Percentiles rank a stretch among this genome's conserved stretches.
phyloP scores from a whole-genome alignment of 1,140 invertebrate species.

The Aradophagus sp. region DNA sequence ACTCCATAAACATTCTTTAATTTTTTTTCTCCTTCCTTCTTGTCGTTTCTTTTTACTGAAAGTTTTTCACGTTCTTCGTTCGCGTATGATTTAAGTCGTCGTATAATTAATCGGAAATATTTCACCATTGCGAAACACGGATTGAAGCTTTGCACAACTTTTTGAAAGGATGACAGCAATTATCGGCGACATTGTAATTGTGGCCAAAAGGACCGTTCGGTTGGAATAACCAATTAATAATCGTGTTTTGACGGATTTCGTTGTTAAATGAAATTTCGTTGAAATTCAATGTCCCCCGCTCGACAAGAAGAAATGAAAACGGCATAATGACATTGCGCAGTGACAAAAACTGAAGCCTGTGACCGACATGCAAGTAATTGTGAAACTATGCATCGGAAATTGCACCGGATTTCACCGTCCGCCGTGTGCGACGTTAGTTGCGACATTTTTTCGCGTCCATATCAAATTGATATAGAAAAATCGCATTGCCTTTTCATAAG shows the following conservation, averaged over 20 bases:
- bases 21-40: no score
- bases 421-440: slow-evolving; percentile 34
- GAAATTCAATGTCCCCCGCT: slow-evolving; percentile 3
- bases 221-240: no score
- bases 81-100: no score
- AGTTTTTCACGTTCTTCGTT: no score
- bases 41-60: no score
- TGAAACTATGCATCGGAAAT: slow-evolving; percentile 36
- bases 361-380: slow-evolving; percentile 34
- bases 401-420: slow-evolving; percentile 29
- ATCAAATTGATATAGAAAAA: slow-evolving; percentile 43
- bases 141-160: no score
- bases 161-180: no score
- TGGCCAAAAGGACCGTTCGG: no score
- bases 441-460: slow-evolving; percentile 31
- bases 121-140: no score
- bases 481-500: slow-evolving; percentile 24
- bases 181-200: no score
- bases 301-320: slow-evolving; percentile 13
- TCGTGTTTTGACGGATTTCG: not conserved
- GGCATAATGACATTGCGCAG: slow-evolving; percentile 20
- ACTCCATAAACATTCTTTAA: no score
- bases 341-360: slow-evolving; percentile 34
- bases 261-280: slow-evolving; percentile 7
- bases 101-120: no score